Base-by-base conservation (phyloP, 1,140 invertebrate genomes). In the Drosophila parabipectinata region DNA sequence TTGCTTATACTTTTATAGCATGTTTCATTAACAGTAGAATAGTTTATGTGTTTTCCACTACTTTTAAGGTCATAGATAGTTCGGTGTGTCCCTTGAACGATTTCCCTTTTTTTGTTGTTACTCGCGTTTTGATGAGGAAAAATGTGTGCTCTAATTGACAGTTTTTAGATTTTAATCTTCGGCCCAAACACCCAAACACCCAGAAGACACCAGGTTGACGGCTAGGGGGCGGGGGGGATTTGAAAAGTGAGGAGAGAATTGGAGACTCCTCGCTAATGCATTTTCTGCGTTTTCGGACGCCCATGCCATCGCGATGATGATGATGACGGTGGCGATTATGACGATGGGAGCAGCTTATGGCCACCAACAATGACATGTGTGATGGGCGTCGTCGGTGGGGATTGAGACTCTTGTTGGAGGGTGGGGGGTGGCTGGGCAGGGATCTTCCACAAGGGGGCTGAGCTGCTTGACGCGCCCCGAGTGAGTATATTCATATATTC, bases 101-200 rank as follows among this genome's bases (percentile, higher is more conserved):
- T 26, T 41, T 64, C 52, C 53, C 28, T 41, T 51, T 53, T 37
- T 37, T 12, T 63, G 69, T 74, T 82, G 74, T 76, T 79, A 66
- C 67, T 77, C 55, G 47, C 74, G 50, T 87, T 87, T 88, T 87
- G 82, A 87, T 88, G 83, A 87, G 79, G 83, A 87, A 88, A 87
- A 87, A 87, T 87, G 82, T 85, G 82, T 85, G 82, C 82, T 88
- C 82, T 87, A 87, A 87, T 87, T 87, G 82, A 87, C 82, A 87
- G 82, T 87, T 87, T 87, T 87, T 88, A 88, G 82, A 87, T 87
- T 87, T 88, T 88, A 87, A 87, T 87, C 82, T 87, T 82, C 68
- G 74, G 72, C 75, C 61, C 56, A 52, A 57, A 5, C 41, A 44
- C n/a, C 41, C 41, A 18, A 44, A 18, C 41, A 44, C n/a, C 41